Conservation (phyloP, 2,113 vertebrate species). For the Suncus etruscus region DNA sequence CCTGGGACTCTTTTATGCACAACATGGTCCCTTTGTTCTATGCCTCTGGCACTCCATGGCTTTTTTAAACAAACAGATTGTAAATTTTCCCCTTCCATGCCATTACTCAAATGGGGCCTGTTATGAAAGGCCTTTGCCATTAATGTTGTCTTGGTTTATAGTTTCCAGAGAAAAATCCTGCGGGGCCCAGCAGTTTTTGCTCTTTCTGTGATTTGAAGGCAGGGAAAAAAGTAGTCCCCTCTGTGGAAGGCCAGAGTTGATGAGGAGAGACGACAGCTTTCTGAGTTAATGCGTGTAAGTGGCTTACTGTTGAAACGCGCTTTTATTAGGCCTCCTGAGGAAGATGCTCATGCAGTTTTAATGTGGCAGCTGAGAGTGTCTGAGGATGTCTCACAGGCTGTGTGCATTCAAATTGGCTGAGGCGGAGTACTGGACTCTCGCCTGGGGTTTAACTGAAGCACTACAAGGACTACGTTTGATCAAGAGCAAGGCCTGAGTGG, state of each 20-base stretch:
- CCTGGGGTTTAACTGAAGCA: not conserved
- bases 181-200: not conserved
- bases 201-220: not conserved
- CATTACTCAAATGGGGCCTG: not conserved
- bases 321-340: constrained; percentile 42
- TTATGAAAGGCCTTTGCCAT: not conserved
- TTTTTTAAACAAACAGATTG: constrained; percentile 28
- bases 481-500: not conserved
- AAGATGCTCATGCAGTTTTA: constrained; percentile 56
- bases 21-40: too few species aligned
- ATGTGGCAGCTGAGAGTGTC: constrained; percentile 11
- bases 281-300: constrained; percentile 63
- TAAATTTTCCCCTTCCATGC: not conserved
- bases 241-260: constrained; percentile 13
- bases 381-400: constrained; percentile 45
- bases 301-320: constrained; percentile 33
- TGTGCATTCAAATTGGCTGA: constrained; percentile 40
- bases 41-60: not conserved
- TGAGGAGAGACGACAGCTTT: constrained; percentile 21
- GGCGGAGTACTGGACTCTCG: not conserved
- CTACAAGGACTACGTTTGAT: not conserved
- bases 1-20: too few species aligned
- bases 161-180: not conserved
- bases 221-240: constrained; percentile 4
- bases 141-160: constrained; percentile 19